A percentile compares a stretch with the other conserved stretches of the same genome.
Conservation (phyloP, 2,797 vertebrate genomes). For the Lateolabrax maculatus region DNA sequence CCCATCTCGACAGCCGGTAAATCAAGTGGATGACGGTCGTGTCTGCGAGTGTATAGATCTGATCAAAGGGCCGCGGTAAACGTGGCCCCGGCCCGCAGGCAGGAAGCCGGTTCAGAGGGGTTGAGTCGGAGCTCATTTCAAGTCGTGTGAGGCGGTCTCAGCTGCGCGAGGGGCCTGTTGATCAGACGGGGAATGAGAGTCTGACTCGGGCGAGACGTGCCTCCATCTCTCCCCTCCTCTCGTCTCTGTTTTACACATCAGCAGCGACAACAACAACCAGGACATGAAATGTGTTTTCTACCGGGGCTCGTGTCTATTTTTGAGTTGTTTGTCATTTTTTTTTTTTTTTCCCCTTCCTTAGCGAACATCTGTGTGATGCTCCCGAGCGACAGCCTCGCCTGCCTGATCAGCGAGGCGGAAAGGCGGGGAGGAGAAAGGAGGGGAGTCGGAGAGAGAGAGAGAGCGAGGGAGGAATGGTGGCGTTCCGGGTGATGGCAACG, state of each 20-base stretch:
- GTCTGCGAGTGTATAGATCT: slow-evolving; percentile 43
- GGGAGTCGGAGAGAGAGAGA: not conserved
- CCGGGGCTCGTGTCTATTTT: slow-evolving; percentile 67
- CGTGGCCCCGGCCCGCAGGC: not conserved
- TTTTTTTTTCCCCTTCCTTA: slow-evolving; percentile 3
- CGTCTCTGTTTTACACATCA: slow-evolving; percentile 34
- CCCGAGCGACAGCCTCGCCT: slow-evolving; percentile 56
- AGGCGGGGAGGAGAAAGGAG: not conserved
- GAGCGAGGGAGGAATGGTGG: slow-evolving; percentile 9
- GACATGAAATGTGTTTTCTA: slow-evolving; percentile 49
- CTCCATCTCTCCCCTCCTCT: slow-evolving; percentile 21
- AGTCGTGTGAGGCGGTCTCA: slow-evolving; percentile 32
- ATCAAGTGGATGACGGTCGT: slow-evolving; percentile 42
- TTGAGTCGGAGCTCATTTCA: slow-evolving; percentile 44
- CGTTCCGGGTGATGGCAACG: slow-evolving; percentile 57
- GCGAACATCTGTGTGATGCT: slow-evolving; percentile 71
- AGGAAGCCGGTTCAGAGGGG: not conserved
- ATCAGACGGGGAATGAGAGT: slow-evolving; percentile 44
- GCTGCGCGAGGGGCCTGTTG: slow-evolving; percentile 54
- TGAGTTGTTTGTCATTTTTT: slow-evolving; percentile 52
- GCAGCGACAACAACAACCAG: slow-evolving; percentile 39
- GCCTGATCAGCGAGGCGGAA: slow-evolving; percentile 57
- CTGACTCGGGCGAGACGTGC: slow-evolving; percentile 7
- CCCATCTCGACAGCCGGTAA: slow-evolving; percentile 30
- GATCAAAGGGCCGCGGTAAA: slow-evolving; percentile 46